These are phyloP conservation scores for Macrochelys suwanniensis DNA, from an alignment of 2,797 vertebrate genomes.

Conservation along the genomic window DNA sequence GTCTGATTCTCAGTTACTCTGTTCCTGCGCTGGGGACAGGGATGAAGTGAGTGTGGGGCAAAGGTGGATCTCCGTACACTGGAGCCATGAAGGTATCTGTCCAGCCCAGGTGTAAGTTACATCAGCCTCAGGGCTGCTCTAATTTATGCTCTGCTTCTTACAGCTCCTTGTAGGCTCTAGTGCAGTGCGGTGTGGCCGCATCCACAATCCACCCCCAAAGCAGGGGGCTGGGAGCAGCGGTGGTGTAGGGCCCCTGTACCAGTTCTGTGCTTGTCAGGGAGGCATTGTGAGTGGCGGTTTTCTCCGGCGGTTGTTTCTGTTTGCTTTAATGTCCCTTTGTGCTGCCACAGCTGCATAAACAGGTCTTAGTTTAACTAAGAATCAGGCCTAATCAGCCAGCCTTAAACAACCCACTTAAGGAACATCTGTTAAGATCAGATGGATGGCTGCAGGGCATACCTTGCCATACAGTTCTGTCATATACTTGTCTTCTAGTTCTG, in stretches of 20 bases:
- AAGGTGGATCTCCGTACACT: not conserved
- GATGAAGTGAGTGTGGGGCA: not conserved
- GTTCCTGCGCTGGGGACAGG: not conserved
- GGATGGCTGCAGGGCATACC: not conserved
- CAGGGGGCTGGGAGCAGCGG: not conserved
- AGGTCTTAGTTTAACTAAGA: not conserved
- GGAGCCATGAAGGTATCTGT: not conserved
- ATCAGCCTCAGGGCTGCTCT: not conserved
- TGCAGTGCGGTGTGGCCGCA: not conserved
- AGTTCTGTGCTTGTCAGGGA: not conserved
- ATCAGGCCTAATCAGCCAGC: not conserved
- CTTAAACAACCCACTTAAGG: not conserved
- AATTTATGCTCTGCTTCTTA: not conserved
- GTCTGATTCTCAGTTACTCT: not conserved
- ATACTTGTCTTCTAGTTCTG: not conserved
- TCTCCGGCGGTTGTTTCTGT: not conserved
- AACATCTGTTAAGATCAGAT: not conserved
- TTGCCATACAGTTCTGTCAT: not conserved
- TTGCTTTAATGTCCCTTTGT: not conserved
- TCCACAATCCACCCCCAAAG: not conserved
- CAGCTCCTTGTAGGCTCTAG: not conserved
- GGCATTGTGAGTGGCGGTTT: not conserved
- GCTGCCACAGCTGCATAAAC: not conserved
- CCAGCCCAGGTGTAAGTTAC: not conserved
- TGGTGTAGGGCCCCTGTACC: not conserved